Percentiles rank a stretch among this genome's conserved stretches.
Conservation (phyloP, 2,113 vertebrate genomes). For the Lophura nycthemera region DNA sequence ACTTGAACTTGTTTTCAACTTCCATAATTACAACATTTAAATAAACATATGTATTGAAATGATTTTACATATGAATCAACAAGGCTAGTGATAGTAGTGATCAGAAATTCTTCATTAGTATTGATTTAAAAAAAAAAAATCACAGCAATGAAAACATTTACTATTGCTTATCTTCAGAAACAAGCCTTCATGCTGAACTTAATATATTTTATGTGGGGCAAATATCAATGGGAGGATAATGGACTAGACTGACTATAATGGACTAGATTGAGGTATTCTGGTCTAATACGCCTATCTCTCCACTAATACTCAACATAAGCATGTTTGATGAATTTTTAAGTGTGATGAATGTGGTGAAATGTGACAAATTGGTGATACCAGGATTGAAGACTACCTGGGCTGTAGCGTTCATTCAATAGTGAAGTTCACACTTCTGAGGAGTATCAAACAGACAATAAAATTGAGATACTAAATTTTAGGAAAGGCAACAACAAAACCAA, state of each 20-base stretch:
- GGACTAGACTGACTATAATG: neutral
- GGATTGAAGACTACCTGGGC: no score
- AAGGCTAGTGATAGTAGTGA: neutral
- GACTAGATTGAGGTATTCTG: neutral
- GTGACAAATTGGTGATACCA: no score
- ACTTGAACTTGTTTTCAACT: neutral
- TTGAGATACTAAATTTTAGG: no score
- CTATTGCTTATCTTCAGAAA: neutral
- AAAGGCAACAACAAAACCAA: no score
- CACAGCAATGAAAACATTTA: neutral
- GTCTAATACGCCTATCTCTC: neutral
- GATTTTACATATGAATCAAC: neutral
- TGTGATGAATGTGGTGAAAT: no score
- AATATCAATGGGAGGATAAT: neutral
- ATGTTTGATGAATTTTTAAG: neutral
- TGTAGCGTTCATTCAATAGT: no score
- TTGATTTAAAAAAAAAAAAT: neutral
- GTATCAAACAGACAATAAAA: no score
- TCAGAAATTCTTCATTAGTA: neutral
- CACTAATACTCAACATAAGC: neutral
- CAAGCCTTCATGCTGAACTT: neutral
- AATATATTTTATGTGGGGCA: neutral
- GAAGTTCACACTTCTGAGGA: no score
- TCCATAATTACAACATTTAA: neutral
- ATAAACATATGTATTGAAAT: neutral